These are phyloP conservation scores for Datnioides undecimradiatus DNA, from an alignment of 2,113 vertebrate genomes.

Conservation along the genomic window DNA sequence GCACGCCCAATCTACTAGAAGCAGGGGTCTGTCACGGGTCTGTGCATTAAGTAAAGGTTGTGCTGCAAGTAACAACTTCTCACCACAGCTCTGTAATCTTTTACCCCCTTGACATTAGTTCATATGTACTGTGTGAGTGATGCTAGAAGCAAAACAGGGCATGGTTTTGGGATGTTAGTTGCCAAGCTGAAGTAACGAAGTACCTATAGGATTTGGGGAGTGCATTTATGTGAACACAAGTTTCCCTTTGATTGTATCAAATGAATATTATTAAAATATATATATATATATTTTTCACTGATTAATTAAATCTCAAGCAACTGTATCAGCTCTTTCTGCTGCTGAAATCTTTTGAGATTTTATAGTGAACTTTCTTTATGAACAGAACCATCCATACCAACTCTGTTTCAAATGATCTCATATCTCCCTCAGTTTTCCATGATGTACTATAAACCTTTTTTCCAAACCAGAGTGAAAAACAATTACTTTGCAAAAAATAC, in stretches of 20 bases:
- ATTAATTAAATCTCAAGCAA: conserved; percentile 14
- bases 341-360: not conserved
- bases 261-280: conserved; percentile 18
- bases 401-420: not conserved
- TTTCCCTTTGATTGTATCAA: conserved; percentile 6
- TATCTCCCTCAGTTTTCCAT: not conserved
- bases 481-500: not conserved
- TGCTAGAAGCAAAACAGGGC: conserved; percentile 41
- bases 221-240: not conserved
- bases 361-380: not conserved
- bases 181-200: conserved; percentile 31
- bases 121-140: conserved; percentile 28
- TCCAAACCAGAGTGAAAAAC: not conserved
- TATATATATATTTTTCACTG: no score
- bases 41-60: conserved; percentile 47
- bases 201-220: conserved; percentile 16
- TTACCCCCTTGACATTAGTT: conserved; percentile 10
- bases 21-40: conserved; percentile 43
- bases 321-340: not conserved
- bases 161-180: conserved; percentile 20
- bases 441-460: not conserved
- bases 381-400: not conserved
- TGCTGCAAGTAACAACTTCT: conserved; percentile 48
- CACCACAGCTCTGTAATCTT: conserved; percentile 52
- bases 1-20: conserved; percentile 53